These are phyloP conservation scores for Noctua janthina DNA, from an alignment of 2,888 invertebrate species.

Conservation along the genomic window DNA sequence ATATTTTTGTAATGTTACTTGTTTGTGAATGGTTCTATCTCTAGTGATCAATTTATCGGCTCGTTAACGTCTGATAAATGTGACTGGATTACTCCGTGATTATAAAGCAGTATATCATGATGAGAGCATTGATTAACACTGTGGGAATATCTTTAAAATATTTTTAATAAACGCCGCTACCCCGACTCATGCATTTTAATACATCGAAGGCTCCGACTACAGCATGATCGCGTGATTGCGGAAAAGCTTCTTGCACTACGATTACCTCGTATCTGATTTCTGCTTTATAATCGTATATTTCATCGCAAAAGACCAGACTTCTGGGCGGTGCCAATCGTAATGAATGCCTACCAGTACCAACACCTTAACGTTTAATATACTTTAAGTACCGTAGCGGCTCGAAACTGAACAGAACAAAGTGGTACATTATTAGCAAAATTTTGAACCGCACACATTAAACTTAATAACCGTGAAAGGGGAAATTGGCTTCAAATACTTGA, in stretches of 20 bases:
- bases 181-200: constrained; percentile 43
- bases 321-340: constrained; percentile 79
- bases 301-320: constrained; percentile 78
- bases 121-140: constrained; percentile 82
- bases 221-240: constrained; percentile 79
- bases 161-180: constrained; percentile 61
- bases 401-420: constrained; percentile 76
- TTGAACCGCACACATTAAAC: constrained; percentile 75
- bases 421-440: constrained; percentile 80
- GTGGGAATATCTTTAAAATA: constrained; percentile 76
- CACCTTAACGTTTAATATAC: constrained; percentile 84
- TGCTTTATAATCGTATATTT: constrained; percentile 82
- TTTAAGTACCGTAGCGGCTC: constrained; percentile 80
- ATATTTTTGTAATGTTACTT: constrained; percentile 86
- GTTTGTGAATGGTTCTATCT: constrained; percentile 85
- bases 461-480: constrained; percentile 81
- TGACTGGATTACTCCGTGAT: constrained; percentile 82
- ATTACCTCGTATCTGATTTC: constrained; percentile 81
- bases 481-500: constrained; percentile 76
- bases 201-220: constrained; percentile 33
- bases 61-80: constrained; percentile 87
- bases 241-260: constrained; percentile 79
- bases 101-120: constrained; percentile 85
- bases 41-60: constrained; percentile 86
- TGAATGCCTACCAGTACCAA: constrained; percentile 79